Evolutionary conservation across 2,797 vertebrate genomes (phyloP), one percentile per base, ranked within the genome.

Genomic region (Pseudochromis fuscus): DNA sequence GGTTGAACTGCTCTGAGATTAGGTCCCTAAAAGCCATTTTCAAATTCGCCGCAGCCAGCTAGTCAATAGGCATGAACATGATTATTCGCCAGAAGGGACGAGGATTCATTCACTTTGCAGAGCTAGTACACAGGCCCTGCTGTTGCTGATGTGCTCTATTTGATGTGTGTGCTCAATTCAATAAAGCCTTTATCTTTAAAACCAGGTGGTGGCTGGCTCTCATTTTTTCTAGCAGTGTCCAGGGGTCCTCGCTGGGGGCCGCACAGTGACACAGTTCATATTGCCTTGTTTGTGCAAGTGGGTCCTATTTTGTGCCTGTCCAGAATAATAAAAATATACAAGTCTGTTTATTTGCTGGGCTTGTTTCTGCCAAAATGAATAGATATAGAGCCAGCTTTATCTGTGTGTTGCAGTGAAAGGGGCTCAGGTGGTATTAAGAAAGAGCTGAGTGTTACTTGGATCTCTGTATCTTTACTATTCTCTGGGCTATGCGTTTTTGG

Each of bases 271-370:
- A 86, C 83, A 79, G 75, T 82, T 90, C 84, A 88, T 90, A 89
- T 92, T 87, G 80, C 74, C 85, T 88, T 86, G 81, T 94, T 92
- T 92, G 87, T 90, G 82, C 84, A 84, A 87, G 79, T 81, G 58
- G 67, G 66, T 81, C 56, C 85, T 63, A 87, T 91, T 89, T 85
- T 87, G 86, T 87, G 85, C 72, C 89, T 90, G 91, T 93, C 92
- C 79, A 84, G 82, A 93, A 90, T 90, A 91, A 94, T 93, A 89
- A 84, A 89, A 86, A 89, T 76, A 84, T 85, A 91, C 86, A 92
- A 83, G 84, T 87, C 78, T 87, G 86, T 88, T 91, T 89, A 90
- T 89, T 91, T 92, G 80, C 72, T n/a, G 52, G 55, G 83, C 79
- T 91, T 83, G 82, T 91, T 91, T 85, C 72, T 86, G 82, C 77